A percentile compares a stretch with the other conserved stretches of the same genome.
Evolutionary conservation across 1,140 invertebrate species (phyloP).

Genomic region (Paralvinella palmiformis): DNA sequence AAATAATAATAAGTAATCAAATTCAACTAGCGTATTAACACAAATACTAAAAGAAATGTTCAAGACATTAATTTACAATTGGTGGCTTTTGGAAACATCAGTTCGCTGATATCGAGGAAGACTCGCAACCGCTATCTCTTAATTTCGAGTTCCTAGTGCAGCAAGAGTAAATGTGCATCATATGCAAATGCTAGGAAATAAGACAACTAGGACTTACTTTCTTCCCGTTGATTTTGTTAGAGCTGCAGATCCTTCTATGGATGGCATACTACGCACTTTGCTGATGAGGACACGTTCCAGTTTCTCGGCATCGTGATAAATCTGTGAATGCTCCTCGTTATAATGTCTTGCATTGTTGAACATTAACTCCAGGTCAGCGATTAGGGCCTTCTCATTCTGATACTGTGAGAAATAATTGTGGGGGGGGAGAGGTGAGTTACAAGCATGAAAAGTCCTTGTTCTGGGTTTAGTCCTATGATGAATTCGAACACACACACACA

Average conservation of each 20-base stretch:
- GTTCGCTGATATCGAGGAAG: too few relatives aligned
- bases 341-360: conserved; percentile 92
- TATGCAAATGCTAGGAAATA: too few relatives aligned
- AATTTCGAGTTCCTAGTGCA: too few relatives aligned
- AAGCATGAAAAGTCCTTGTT: not conserved
- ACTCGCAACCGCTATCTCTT: too few relatives aligned
- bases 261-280: conserved; percentile 58
- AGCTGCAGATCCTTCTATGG: conserved; percentile 11
- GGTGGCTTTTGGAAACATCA: too few relatives aligned
- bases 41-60: too few relatives aligned
- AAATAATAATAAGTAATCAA: too few relatives aligned
- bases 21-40: too few relatives aligned
- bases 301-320: conserved; percentile 87
- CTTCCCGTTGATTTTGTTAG: conserved; percentile 24
- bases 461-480: not conserved
- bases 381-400: conserved; percentile 59
- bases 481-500: not conserved
- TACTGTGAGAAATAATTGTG: conserved; percentile 56
- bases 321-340: conserved; percentile 91
- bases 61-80: too few relatives aligned
- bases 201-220: not conserved
- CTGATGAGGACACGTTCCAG: conserved; percentile 79
- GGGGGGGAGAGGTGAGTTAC: too few relatives aligned
- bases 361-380: conserved; percentile 76
- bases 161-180: too few relatives aligned